A percentile compares a stretch with the other conserved stretches of the same genome.
phyloP scores from a whole-genome alignment of 2,888 invertebrate species.

The Caenorhabditis sinica region DNA sequence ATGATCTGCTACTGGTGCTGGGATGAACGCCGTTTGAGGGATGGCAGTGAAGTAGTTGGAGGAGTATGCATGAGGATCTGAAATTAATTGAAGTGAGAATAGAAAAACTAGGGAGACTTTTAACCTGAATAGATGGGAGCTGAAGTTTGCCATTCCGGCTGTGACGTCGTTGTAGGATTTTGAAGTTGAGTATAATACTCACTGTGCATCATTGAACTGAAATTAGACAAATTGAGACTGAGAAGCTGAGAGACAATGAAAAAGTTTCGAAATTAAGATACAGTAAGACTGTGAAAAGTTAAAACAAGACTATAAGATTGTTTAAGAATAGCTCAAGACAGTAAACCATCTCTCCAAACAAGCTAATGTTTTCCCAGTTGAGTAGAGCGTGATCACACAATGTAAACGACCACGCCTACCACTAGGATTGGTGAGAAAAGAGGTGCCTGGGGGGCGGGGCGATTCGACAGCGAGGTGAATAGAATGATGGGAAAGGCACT shows the following conservation, averaged over 20 bases:
- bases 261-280: neutral
- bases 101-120: neutral
- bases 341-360: slow-evolving; percentile 20
- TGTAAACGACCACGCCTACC: slow-evolving; percentile 47
- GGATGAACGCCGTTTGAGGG: slow-evolving; percentile 13
- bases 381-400: slow-evolving; percentile 18
- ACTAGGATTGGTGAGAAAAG: slow-evolving; percentile 48
- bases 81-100: neutral
- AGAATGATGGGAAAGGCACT: slow-evolving; percentile 11
- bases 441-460: slow-evolving; percentile 31
- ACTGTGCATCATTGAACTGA: slow-evolving; percentile 30
- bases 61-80: slow-evolving; percentile 40
- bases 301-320: neutral
- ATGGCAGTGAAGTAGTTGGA: slow-evolving; percentile 14
- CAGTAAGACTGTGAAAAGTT: neutral
- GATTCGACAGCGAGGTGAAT: slow-evolving; percentile 25
- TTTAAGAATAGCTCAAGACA: neutral
- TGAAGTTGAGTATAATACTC: slow-evolving; percentile 40
- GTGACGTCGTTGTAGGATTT: neutral
- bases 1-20: slow-evolving; percentile 1
- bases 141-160: slow-evolving; percentile 44
- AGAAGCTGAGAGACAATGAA: neutral
- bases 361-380: slow-evolving; percentile 54
- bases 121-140: slow-evolving; percentile 31
- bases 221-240: neutral